Evolutionary conservation across 2,113 vertebrate species (phyloP), one percentile per base, ranked within the genome.

Genomic region (Cynoglossus semilaevis): DNA sequence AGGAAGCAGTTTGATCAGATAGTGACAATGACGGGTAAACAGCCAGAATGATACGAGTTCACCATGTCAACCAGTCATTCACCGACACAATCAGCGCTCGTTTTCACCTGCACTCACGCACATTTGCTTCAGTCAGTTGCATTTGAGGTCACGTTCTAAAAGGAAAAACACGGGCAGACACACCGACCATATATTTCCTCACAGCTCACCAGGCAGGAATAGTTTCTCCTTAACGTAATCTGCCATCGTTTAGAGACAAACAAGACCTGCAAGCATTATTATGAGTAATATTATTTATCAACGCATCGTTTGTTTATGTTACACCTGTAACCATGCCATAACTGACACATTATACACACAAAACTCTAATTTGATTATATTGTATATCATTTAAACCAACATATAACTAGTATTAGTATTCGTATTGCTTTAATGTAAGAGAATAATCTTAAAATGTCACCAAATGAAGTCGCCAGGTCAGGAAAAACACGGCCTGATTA

Each of bases 1-100:
- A 91, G 75, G 77, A 80, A 79, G 59, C 83, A 74, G 85, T 53
- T 76, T 76, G 82, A 76, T 75, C 73, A 77, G 85, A 85, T 76
- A 74, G 74, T 85, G 70, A 77, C 75, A 84, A 83, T 79, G 74
- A 88, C 77, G 74, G 76, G 81, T 83, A 81, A 86, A 85, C 79
- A 84, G 75, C 61, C 67, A 78, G 81, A 54, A 70, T 84, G 74
- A 72, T 71, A 80, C 74, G 78, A 79, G 67, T 58, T 63, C 43
- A 49, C n/a, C 70, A 47, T 70, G 43, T 19, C 70, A 57, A 72
- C 60, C 48, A 19, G 35, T 42, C 15, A 47, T 62, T 35, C 57
- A 48, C 12, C 19, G 6, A 29, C 22, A 29, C 22, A 29, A 29
- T 29, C 22, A 48, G 15, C 34, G 37, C 3, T 1, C 52, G 34